Percentiles rank a stretch among this genome's conserved stretches.
These are phyloP conservation scores for Drosophila anomelani DNA, from an alignment of 2,888 invertebrate genomes.

Conservation along the genomic window DNA sequence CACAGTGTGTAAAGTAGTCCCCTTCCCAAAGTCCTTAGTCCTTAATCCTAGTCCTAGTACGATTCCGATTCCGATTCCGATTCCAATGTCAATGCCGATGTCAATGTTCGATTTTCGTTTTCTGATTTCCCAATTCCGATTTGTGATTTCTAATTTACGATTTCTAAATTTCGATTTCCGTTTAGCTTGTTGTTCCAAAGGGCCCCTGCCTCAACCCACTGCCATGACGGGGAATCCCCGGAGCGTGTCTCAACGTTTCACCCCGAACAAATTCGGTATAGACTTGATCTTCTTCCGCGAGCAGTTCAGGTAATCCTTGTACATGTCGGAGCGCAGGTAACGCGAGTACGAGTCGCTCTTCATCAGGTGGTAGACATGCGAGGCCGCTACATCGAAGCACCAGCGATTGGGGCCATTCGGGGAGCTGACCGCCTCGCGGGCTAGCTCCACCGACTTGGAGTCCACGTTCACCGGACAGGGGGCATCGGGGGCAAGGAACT, in stretches of 20 bases:
- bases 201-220: conserved; percentile 29
- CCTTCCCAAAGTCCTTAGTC: conserved; percentile 1
- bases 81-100: background rate
- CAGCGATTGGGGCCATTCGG: conserved; percentile 92
- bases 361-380: conserved; percentile 99
- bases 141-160: background rate
- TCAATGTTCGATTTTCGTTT: background rate
- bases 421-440: conserved; percentile 89
- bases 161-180: background rate
- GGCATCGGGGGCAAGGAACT: conserved; percentile 97
- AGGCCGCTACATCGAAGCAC: conserved; percentile 99
- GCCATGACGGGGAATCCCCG: conserved; percentile 49
- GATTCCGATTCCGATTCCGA: background rate
- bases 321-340: conserved; percentile 98
- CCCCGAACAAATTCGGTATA: conserved; percentile 85
- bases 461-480: conserved; percentile 99
- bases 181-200: conserved; percentile 10
- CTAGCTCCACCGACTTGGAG: conserved; percentile 94
- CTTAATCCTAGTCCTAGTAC: conserved; percentile 1
- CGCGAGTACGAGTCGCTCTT: conserved; percentile 99
- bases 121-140: background rate
- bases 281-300: conserved; percentile 97
- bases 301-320: conserved; percentile 97
- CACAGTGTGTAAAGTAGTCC: conserved; percentile 13
- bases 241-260: conserved; percentile 83